Evolutionary conservation across 2,797 vertebrate genomes (phyloP), one percentile per base, ranked within the genome.

Genomic region (Heteromormyrus szaboi): DNA sequence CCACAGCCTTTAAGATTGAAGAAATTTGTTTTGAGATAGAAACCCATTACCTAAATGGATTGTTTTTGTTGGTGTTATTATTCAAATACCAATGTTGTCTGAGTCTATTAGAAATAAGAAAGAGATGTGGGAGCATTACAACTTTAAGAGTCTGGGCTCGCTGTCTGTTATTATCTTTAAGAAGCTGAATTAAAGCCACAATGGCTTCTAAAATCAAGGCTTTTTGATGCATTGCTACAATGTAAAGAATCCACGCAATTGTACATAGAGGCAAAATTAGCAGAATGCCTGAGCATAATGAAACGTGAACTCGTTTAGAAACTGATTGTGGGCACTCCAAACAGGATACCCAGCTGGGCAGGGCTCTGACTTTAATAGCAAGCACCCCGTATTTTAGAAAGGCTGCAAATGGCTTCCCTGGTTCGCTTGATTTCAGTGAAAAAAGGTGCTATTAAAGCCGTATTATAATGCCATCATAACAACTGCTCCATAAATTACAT

Each of bases 1-100:
- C 84, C 46, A 33, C 25, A 85, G 84, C 41, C 79, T 84, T 84
- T 84, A 84, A 84, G 79, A 84, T 95, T 95, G 94, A 92, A 91
- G 62, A 92, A 94, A 93, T 95, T 91, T 93, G 93, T 94, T 95
- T 93, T 90, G 90, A 84, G 53, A 84, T 46, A 17, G 84, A 84
- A 88, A 29, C 48, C 51, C 62, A 85, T 86, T 85, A 59, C 37
- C 56, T 37, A 62, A 89, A 85, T 89, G 56, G 88, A 89, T 89
- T 86, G 81, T 85, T 51, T 72, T 54, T 37, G n/a, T 48, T 25
- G 19, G 9, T 85, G 29, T 37, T 85, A 85, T 89, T 86, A 86
- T 89, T 89, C 83, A 65, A 86, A 89, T 86, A 86, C 44, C 46
- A 72, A 12, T 25, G 83, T n/a, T 7, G 56, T 33, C 88, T 37